phyloP scores from a whole-genome alignment of 2,888 invertebrate genomes.

The Drosophila tripunctata region DNA sequence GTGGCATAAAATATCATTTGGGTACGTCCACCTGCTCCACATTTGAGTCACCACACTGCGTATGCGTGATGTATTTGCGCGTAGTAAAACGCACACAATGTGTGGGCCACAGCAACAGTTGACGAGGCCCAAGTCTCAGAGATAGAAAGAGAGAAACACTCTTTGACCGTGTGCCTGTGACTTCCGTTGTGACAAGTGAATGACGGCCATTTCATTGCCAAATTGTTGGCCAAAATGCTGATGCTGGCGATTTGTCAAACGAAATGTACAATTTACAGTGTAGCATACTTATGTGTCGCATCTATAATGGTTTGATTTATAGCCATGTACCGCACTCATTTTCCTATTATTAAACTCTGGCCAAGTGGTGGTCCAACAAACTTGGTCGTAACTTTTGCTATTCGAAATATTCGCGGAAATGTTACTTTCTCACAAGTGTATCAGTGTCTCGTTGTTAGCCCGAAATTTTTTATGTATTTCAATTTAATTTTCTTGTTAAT shows the following conservation, averaged over 20 bases:
- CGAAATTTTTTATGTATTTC: slow-evolving; percentile 20
- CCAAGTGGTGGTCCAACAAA: slow-evolving; percentile 19
- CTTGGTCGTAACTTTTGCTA: slow-evolving; percentile 17
- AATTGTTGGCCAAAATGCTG: slow-evolving; percentile 45
- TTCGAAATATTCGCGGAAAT: background rate
- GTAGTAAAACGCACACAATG: slow-evolving; percentile 18
- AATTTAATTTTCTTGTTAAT: slow-evolving; percentile 55
- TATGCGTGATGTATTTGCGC: slow-evolving; percentile 55
- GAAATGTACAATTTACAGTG: slow-evolving; percentile 20
- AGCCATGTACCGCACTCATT: slow-evolving; percentile 36
- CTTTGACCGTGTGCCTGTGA: slow-evolving; percentile 14
- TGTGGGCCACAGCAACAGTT: slow-evolving; percentile 37
- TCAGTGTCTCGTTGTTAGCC: slow-evolving; percentile 17
- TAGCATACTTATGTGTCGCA: slow-evolving; percentile 41
- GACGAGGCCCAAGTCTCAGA: background rate
- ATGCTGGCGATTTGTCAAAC: slow-evolving; percentile 64
- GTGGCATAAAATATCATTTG: slow-evolving; percentile 34
- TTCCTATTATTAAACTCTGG: slow-evolving; percentile 24
- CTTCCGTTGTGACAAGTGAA: slow-evolving; percentile 60
- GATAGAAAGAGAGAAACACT: too few relatives aligned
- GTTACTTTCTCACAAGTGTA: slow-evolving; percentile 26
- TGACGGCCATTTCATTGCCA: slow-evolving; percentile 56
- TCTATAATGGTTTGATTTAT: slow-evolving; percentile 65
- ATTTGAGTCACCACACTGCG: slow-evolving; percentile 60
- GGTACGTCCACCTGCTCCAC: slow-evolving; percentile 49